phyloP scores from a whole-genome alignment of 2,113 vertebrate genomes.

The Procavia capensis region DNA sequence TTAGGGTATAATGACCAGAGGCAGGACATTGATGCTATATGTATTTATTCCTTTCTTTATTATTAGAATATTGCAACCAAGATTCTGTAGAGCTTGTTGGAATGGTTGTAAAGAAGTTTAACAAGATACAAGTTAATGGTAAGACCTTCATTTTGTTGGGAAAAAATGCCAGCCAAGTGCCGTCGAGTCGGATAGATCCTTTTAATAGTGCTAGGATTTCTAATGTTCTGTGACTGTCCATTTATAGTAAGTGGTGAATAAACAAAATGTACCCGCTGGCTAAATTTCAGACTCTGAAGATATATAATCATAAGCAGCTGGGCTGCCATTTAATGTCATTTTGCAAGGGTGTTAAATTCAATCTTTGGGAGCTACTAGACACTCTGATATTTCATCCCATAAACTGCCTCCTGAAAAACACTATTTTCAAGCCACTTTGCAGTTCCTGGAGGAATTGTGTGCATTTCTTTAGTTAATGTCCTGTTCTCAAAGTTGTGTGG shows the following conservation, averaged over 20 bases:
- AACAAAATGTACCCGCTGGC: not conserved
- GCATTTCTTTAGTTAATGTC: not conserved
- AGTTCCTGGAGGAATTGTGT: constrained; percentile 7
- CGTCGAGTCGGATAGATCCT: too few species aligned
- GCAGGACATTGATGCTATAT: not conserved
- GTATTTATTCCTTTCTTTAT: constrained; percentile 20
- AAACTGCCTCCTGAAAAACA: not conserved
- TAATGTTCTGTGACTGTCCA: not conserved
- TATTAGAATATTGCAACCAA: not conserved
- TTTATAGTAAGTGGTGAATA: constrained; percentile 19
- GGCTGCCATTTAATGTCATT: constrained; percentile 4
- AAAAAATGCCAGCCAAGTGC: too few species aligned
- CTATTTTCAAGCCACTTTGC: not conserved
- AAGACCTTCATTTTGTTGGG: constrained; percentile 8
- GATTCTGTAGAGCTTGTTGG: not conserved
- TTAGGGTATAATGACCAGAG: not conserved
- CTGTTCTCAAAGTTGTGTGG: not conserved
- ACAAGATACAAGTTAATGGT: constrained; percentile 54
- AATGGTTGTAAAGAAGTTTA: constrained; percentile 35
- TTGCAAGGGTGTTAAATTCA: not conserved
- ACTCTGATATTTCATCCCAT: not conserved
- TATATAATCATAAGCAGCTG: not conserved
- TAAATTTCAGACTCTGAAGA: not conserved
- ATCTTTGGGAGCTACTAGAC: not conserved
- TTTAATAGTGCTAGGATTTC: constrained; percentile 37